Conservation (phyloP, 2,888 invertebrate genomes). For the Acanthosepion esculentum region DNA sequence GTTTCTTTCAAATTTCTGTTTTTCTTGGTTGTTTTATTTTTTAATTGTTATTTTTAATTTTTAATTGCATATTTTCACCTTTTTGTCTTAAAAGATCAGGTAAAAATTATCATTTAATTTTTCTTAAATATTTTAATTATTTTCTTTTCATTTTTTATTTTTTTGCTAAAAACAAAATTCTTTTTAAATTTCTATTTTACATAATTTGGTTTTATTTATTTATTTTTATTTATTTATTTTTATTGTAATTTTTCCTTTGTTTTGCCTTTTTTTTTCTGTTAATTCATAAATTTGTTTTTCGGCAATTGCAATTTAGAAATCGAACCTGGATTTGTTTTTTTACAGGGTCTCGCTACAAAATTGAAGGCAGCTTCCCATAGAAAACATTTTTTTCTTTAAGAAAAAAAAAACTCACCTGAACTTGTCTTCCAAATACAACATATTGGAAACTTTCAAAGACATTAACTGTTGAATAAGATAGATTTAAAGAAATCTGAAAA, state of each 20-base stretch:
- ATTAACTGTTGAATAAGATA: background rate
- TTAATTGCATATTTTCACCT: too few species aligned
- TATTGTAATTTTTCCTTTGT: background rate
- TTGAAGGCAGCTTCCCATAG: background rate
- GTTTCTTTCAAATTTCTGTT: background rate
- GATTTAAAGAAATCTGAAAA: too few species aligned
- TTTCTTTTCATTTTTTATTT: too few species aligned
- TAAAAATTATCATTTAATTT: too few species aligned
- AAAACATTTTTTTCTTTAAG: background rate
- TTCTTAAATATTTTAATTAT: too few species aligned
- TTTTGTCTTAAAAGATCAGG: too few species aligned
- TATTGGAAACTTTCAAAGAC: background rate
- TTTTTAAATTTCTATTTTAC: background rate
- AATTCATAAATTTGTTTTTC: background rate
- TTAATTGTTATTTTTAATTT: background rate
- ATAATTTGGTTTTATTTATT: background rate
- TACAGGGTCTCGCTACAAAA: background rate
- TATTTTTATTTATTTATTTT: background rate
- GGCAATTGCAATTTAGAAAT: background rate
- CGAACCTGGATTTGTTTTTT: background rate
- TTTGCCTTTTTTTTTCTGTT: background rate
- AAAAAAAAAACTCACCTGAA: background rate
- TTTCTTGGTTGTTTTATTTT: background rate
- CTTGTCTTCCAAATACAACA: background rate
- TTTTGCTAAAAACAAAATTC: too few species aligned